phyloP scores from a whole-genome alignment of 1,140 invertebrate genomes.

The Aporrectodea caliginosa region DNA sequence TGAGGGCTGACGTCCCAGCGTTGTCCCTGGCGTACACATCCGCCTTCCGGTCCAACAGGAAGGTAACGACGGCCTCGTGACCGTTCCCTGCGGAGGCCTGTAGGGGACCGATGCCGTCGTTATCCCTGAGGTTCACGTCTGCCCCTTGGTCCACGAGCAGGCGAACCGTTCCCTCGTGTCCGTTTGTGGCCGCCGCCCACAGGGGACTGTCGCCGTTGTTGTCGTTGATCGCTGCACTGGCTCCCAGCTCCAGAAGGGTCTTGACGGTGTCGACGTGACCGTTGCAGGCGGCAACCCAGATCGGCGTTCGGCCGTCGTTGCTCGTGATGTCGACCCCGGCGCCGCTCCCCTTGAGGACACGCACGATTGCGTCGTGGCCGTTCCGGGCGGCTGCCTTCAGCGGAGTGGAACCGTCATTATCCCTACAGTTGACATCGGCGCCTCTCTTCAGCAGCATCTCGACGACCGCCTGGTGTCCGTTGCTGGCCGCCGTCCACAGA shows the following conservation, averaged over 20 bases:
- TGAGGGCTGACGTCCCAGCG: constrained; percentile 70
- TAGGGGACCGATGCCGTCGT: constrained; percentile 89
- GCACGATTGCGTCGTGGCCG: constrained; percentile 72
- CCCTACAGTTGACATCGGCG: constrained; percentile 82
- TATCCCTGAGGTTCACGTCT: constrained; percentile 77
- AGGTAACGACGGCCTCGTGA: constrained; percentile 71
- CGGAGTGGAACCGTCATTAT: constrained; percentile 86
- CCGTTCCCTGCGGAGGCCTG: constrained; percentile 69
- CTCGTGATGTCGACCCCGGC: constrained; percentile 74
- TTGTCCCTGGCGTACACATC: constrained; percentile 79
- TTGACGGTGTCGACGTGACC: neutral
- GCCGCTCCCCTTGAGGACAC: constrained; percentile 71
- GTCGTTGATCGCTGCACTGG: neutral
- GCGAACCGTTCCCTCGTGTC: constrained; percentile 39
- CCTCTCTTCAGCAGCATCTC: constrained; percentile 56
- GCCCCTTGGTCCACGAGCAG: constrained; percentile 69
- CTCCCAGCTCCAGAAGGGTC: neutral
- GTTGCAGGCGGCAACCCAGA: constrained; percentile 81
- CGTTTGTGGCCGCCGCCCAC: neutral
- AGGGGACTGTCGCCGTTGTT: neutral
- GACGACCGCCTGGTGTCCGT: constrained; percentile 73
- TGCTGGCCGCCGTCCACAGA: constrained; percentile 77
- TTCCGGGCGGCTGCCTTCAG: constrained; percentile 85
- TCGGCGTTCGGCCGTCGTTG: constrained; percentile 78
- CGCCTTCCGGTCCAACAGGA: constrained; percentile 77